Evolutionary conservation across 2,797 vertebrate genomes (phyloP).

Genomic region (Melanogrammus aeglefinus): DNA sequence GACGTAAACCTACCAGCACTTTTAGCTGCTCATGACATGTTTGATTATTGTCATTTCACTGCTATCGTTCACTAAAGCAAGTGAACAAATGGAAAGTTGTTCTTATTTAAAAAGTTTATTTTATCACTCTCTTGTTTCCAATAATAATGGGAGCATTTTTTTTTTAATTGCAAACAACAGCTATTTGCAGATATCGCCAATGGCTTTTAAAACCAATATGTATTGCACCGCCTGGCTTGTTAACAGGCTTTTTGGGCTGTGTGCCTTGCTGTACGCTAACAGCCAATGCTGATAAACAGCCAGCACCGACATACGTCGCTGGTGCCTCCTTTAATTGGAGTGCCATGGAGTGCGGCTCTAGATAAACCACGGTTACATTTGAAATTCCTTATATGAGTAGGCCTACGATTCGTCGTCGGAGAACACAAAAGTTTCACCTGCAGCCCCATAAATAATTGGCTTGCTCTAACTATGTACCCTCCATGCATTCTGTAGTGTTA

Average conservation of each 20-base stretch:
- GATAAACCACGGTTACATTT: conserved; percentile 48
- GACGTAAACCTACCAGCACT: too few relatives aligned
- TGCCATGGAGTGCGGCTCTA: conserved; percentile 33
- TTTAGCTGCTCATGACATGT: too few relatives aligned
- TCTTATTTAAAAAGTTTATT: too few relatives aligned
- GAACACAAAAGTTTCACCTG: not conserved
- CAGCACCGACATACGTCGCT: conserved; percentile 22
- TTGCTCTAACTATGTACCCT: not conserved
- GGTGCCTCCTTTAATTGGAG: conserved; percentile 38
- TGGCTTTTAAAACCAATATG: conserved; percentile 1
- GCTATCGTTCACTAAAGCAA: too few relatives aligned
- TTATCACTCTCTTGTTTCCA: too few relatives aligned
- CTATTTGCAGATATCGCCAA: not conserved
- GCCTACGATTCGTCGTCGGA: not conserved
- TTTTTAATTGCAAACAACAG: not conserved
- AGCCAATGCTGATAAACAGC: conserved; percentile 22
- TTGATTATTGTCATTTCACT: too few relatives aligned
- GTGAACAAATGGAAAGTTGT: too few relatives aligned
- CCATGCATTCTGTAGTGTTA: not conserved
- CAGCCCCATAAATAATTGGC: not conserved
- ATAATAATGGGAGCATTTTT: not conserved
- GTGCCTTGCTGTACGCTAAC: conserved; percentile 8
- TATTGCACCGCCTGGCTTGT: conserved; percentile 15
- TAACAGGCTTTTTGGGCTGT: conserved; percentile 31
- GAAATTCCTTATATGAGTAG: conserved; percentile 17